Evolutionary conservation across 2,888 invertebrate species (phyloP).

Genomic region (Oconnorella tubifera): DNA sequence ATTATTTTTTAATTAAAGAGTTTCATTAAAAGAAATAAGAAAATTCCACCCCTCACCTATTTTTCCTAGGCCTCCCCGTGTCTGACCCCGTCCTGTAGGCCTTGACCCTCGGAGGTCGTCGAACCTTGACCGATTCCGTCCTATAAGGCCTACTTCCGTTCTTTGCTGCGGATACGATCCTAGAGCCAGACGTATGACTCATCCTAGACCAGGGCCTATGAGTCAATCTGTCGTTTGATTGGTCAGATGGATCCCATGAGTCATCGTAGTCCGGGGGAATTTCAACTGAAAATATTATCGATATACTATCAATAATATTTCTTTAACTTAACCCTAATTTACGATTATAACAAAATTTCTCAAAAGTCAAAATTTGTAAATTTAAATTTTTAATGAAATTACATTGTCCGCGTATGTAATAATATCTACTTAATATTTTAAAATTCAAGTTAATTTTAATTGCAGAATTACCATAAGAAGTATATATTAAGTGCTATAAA

Average conservation of each 20-base stretch:
- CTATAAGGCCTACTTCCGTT: not conserved
- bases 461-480: too few relatives aligned
- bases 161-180: not conserved
- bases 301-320: too few relatives aligned
- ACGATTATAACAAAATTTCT: too few relatives aligned
- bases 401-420: too few relatives aligned
- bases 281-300: slow-evolving; percentile 15
- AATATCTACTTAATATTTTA: too few relatives aligned
- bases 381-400: too few relatives aligned
- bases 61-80: not conserved
- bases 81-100: slow-evolving; percentile 10
- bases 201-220: not conserved
- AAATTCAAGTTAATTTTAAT: too few relatives aligned
- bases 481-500: too few relatives aligned
- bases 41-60: slow-evolving; percentile 8
- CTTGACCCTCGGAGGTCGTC: not conserved
- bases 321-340: too few relatives aligned
- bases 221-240: not conserved
- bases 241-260: not conserved
- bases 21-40: too few relatives aligned
- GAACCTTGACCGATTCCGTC: slow-evolving; percentile 6
- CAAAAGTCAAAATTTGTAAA: too few relatives aligned
- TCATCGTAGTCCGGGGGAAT: slow-evolving; percentile 19
- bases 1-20: too few relatives aligned
- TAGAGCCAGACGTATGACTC: not conserved